These are phyloP conservation scores for Drosophila suboccidentalis DNA, from an alignment of 2,888 invertebrate species.

Conservation along the genomic window DNA sequence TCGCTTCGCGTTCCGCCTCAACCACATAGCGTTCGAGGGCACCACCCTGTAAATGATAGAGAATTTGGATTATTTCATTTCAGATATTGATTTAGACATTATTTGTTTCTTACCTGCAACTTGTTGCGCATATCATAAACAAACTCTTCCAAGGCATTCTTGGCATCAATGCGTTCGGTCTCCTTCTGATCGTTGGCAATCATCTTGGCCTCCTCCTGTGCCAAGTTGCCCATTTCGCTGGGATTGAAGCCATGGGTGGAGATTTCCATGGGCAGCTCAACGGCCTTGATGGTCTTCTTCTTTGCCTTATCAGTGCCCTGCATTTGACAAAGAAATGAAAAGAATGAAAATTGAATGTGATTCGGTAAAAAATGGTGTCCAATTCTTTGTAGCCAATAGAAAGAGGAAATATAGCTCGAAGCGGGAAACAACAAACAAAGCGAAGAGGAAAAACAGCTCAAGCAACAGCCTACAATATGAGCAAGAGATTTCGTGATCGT, in stretches of 20 bases:
- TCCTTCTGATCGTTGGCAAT: constrained; percentile 95
- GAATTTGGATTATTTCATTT: background rate
- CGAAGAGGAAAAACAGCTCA: constrained; percentile 82
- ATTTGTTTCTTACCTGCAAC: constrained; percentile 86
- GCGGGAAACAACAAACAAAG: constrained; percentile 67
- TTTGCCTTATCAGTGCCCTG: constrained; percentile 88
- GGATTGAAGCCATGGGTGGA: constrained; percentile 90
- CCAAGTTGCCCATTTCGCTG: constrained; percentile 90
- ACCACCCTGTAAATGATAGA: constrained; percentile 87
- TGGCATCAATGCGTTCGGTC: constrained; percentile 97
- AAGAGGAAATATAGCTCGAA: constrained; percentile 70
- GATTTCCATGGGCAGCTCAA: constrained; percentile 94
- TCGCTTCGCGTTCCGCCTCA: constrained; percentile 89
- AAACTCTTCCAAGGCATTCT: constrained; percentile 99
- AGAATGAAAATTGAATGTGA: constrained; percentile 12
- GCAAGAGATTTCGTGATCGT: constrained; percentile 52
- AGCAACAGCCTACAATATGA: constrained; percentile 77
- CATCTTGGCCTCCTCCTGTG: constrained; percentile 94
- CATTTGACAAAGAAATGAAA: constrained; percentile 19
- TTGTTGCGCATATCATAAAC: constrained; percentile 98
- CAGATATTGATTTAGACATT: too few relatives aligned
- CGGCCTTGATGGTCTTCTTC: constrained; percentile 92
- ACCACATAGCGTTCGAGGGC: constrained; percentile 91
- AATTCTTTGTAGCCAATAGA: constrained; percentile 45
- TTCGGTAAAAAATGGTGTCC: background rate